Conservation (phyloP, 2,888 invertebrate genomes). For the Epirrhoe tristata region DNA sequence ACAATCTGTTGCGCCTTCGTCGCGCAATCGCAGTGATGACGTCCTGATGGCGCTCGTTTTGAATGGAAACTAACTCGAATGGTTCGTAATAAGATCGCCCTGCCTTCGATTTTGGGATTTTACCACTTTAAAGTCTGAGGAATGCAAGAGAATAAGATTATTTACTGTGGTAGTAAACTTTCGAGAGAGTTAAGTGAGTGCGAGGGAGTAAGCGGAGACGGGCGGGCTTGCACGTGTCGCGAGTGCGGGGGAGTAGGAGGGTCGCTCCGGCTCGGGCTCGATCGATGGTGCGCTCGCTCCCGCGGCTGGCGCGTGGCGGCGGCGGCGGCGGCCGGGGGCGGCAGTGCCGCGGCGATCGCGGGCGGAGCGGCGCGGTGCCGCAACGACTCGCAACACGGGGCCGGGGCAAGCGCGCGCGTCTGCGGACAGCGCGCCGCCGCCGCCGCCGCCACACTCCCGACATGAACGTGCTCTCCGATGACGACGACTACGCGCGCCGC, state of each 20-base stretch:
- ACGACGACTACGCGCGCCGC: constrained; percentile 79
- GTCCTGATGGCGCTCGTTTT: constrained; percentile 56
- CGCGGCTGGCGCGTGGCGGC: constrained; percentile 57
- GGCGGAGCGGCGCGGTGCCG: constrained; percentile 80
- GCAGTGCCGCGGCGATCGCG: constrained; percentile 81
- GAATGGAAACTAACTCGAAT: constrained; percentile 44
- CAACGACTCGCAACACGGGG: constrained; percentile 71
- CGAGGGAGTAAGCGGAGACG: constrained; percentile 21
- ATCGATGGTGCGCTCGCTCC: constrained; percentile 66
- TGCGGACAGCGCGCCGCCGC: constrained; percentile 68
- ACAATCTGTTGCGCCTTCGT: constrained; percentile 77
- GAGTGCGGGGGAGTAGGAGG: constrained; percentile 39
- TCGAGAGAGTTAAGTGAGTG: constrained; percentile 25
- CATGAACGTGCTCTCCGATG: constrained; percentile 84
- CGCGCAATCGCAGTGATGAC: constrained; percentile 68
- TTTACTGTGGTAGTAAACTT: constrained; percentile 9
- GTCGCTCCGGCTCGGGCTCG: constrained; percentile 55
- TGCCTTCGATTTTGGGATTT: neutral
- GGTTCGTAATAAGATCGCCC: constrained; percentile 11
- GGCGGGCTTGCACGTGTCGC: constrained; percentile 63
- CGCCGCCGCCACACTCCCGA: constrained; percentile 61
- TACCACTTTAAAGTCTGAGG: neutral
- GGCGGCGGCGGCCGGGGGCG: constrained; percentile 59
- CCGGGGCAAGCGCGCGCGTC: constrained; percentile 74
- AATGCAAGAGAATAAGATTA: neutral